These are phyloP conservation scores for Propithecus deckenii DNA, from an alignment of 2,797 vertebrate species.

Conservation along the genomic window DNA sequence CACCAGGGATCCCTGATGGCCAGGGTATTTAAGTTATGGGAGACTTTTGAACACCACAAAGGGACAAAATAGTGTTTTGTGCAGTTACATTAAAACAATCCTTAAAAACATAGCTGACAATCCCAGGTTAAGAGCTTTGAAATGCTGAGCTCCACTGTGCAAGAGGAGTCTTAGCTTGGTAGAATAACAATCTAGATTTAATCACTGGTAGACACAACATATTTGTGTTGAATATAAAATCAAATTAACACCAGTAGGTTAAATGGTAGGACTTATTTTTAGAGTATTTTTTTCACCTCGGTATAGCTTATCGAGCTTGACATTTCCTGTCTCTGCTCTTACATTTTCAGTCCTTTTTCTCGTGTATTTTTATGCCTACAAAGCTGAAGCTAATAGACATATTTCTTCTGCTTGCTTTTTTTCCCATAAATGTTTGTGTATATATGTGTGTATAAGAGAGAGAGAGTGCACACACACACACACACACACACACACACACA, in stretches of 20 bases:
- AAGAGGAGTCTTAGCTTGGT: background rate
- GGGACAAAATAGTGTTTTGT: background rate
- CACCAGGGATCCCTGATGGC: background rate
- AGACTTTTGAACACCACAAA: background rate
- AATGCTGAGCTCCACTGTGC: background rate
- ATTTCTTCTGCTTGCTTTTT: background rate
- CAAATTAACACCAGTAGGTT: constrained; percentile 24
- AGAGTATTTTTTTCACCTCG: background rate
- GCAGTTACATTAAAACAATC: background rate
- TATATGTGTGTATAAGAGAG: background rate
- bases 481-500: background rate
- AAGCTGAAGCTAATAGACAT: constrained; percentile 12
- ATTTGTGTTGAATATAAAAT: constrained; percentile 27
- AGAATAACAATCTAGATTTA: background rate
- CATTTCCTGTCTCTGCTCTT: constrained; percentile 26
- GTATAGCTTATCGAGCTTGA: background rate
- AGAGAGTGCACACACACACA: no score
- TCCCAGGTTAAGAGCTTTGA: background rate
- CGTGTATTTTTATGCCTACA: background rate
- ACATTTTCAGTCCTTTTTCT: background rate
- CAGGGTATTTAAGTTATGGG: background rate
- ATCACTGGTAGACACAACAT: background rate
- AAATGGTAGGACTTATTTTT: constrained; percentile 18
- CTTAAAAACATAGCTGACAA: background rate
- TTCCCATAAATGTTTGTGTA: background rate